Conservation (phyloP, 2,888 invertebrate species). For the Leistus spinibarbis region DNA sequence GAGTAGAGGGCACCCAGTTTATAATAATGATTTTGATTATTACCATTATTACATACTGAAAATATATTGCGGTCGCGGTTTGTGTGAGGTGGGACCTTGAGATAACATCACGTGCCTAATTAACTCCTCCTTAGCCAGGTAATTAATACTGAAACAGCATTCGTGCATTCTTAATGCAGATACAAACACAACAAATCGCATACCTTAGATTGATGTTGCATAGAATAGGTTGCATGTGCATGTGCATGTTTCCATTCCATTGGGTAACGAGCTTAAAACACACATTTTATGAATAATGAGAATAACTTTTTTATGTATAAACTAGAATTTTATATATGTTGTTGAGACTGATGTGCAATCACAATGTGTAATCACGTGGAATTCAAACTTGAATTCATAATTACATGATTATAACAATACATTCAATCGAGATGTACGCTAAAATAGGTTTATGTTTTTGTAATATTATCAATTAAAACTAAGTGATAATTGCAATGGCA, state of each 20-base stretch:
- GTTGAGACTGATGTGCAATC: not conserved
- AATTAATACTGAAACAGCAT: conserved; percentile 6
- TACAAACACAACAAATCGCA: not conserved
- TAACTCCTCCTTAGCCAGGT: conserved; percentile 2
- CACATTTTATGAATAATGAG: not conserved
- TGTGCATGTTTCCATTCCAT: not conserved
- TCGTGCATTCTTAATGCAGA: not conserved
- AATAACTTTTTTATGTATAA: not conserved
- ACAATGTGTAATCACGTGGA: not conserved
- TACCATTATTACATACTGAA: too few species aligned
- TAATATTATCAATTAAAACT: not conserved
- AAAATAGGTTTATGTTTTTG: not conserved
- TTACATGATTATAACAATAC: not conserved
- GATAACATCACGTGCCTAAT: conserved; percentile 2
- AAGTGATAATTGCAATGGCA: not conserved
- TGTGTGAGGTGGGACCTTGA: not conserved
- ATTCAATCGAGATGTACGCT: not conserved
- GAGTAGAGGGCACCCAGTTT: too few species aligned
- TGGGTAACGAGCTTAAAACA: not conserved
- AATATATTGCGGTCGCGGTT: too few species aligned
- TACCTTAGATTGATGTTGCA: not conserved
- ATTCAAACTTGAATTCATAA: not conserved
- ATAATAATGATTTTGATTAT: too few species aligned
- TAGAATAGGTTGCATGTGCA: not conserved
- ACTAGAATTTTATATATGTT: not conserved